Base-by-base conservation (phyloP, 64 coral and sea anemone species). In the Montipora efflorescens region DNA sequence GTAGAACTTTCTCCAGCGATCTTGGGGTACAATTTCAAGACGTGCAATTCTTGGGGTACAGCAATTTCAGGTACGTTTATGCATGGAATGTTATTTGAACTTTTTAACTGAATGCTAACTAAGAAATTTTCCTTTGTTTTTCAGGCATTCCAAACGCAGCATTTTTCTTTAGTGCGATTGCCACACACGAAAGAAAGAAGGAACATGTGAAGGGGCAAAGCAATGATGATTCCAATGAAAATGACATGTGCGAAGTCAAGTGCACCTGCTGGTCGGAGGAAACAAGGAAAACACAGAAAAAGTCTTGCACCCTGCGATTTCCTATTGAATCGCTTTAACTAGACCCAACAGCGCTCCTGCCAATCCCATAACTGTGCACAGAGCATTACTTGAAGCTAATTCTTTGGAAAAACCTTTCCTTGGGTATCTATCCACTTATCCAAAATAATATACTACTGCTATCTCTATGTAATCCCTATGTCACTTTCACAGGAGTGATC, bases 121-220 rank as follows among this genome's bases (percentile, higher is more conserved):
- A 28, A 28, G 11, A 4, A 18, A 66, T 66, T 13, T 66, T 66
- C 11, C 15, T 11, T 4, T 66, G 11, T 66, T 66, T 66, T 88
- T 21, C 15, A 88, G 70, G 67, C 49, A 52, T 53, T 14, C 64
- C 43, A 52, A 76, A 75, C 69, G 48, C 70, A 5, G 69, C 85
- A 49, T 88, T 88, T 28, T 88, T 74, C 70, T 88, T 76, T 48
- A 88, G 85, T 55, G 36, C 69, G 7, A 70, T 88, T 46, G 7
- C 74, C 5, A 76, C 25, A 7, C 74, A 76, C 2, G 74, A 45
- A 13, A 47, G 28, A 12, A 76, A 47, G 15, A 76, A 9, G 9
- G 28, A 28, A 28, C 28, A 5, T 55, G 52, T 55, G 5, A 9
- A 55, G 6, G 52, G 46, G 11, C 21, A 36, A 4, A 76, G 25